Evolutionary conservation across 2,797 vertebrate species (phyloP).

Genomic region (Oryzias dopingdopingensis): DNA sequence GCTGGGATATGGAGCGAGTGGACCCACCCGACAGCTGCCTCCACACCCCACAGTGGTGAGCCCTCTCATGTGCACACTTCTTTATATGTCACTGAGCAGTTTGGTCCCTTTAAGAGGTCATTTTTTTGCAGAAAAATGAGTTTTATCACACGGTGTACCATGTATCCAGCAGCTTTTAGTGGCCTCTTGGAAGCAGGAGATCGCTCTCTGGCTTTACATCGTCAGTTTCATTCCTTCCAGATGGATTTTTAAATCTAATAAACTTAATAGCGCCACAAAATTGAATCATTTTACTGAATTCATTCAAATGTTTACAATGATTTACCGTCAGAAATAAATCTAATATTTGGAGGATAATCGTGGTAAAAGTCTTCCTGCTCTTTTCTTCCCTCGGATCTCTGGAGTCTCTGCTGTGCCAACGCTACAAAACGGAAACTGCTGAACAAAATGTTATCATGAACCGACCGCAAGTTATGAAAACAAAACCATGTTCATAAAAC

Average conservation of each 20-base stretch:
- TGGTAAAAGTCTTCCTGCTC: no score
- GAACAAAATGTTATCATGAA: constrained; percentile 29
- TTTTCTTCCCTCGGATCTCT: background rate
- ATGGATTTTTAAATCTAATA: constrained; percentile 11
- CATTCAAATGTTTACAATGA: background rate
- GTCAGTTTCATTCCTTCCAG: constrained; percentile 13
- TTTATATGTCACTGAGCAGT: constrained; percentile 22
- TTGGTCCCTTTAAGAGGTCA: constrained; percentile 10
- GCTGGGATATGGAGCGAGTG: constrained; percentile 98
- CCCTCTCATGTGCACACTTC: background rate
- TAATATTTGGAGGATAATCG: background rate
- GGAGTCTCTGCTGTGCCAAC: constrained; percentile 4
- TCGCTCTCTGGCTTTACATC: background rate
- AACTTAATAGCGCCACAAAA: no score
- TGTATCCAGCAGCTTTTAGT: constrained; percentile 14
- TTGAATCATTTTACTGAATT: no score
- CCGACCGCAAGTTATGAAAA: constrained; percentile 26
- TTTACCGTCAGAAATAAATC: constrained; percentile 5
- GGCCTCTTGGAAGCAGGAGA: constrained; percentile 5
- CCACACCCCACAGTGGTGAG: constrained; percentile 92
- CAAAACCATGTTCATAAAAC: constrained; percentile 19
- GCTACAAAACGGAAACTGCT: constrained; percentile 5
- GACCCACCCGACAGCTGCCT: constrained; percentile 95
- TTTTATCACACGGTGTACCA: constrained; percentile 18
- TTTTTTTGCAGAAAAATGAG: constrained; percentile 15